Conservation (phyloP, 2,113 vertebrate genomes). For the Irena cyanogastra region DNA sequence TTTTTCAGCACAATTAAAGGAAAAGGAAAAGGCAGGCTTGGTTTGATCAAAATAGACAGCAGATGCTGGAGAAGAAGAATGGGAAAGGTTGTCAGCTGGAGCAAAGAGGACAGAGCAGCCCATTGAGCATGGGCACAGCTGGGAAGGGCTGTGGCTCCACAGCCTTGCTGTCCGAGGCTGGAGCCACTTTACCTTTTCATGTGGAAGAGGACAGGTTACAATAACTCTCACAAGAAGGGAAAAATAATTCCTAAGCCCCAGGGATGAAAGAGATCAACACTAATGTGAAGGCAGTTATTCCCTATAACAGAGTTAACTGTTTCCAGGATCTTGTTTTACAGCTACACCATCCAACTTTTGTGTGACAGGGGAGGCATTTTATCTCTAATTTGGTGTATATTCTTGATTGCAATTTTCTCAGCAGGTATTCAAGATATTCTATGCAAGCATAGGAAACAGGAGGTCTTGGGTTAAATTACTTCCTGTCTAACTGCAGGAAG, state of each 20-base stretch:
- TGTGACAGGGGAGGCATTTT: not conserved
- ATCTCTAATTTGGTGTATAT: not conserved
- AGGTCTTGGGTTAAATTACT: not conserved
- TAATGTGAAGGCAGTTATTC: not conserved
- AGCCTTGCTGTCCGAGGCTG: not conserved
- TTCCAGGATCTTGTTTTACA: not conserved
- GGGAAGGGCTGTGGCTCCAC: not conserved
- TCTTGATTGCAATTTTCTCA: not conserved
- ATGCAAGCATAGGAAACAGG: not conserved
- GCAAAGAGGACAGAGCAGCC: not conserved
- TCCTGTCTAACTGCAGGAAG: not conserved
- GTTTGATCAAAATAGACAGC: conserved; percentile 51
- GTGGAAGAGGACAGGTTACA: not conserved
- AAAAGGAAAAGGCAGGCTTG: conserved; percentile 65
- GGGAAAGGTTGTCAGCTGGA: not conserved
- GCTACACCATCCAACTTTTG: not conserved
- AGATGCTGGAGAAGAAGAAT: conserved; percentile 9
- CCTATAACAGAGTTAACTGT: not conserved
- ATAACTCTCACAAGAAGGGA: not conserved
- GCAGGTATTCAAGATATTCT: not conserved
- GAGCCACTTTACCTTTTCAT: not conserved
- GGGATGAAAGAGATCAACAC: not conserved
- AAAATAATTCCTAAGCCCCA: not conserved
- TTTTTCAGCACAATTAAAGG: conserved; percentile 64
- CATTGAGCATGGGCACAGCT: not conserved